Conservation (phyloP, 2,888 invertebrate species). For the Steinernema hermaphroditum region DNA sequence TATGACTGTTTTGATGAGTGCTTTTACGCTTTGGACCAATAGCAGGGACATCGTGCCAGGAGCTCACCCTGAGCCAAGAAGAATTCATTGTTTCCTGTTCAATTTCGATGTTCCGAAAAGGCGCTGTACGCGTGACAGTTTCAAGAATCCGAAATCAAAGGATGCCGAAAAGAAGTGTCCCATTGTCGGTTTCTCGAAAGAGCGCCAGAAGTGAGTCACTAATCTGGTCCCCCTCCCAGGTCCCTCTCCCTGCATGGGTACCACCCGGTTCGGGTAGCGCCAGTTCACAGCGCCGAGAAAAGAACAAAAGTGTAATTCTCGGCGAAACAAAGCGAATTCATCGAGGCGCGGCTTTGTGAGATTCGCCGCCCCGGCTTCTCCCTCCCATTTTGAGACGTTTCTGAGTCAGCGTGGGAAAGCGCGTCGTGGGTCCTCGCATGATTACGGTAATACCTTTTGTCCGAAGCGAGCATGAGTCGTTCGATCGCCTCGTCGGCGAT, state of each 20-base stretch:
- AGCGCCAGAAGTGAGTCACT: too few relatives aligned
- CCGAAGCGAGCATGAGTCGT: constrained; percentile 40
- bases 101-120: too few relatives aligned
- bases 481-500: constrained; percentile 56
- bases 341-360: constrained; percentile 11
- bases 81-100: too few relatives aligned
- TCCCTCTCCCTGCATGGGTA: not conserved
- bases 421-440: not conserved
- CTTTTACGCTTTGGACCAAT: too few relatives aligned
- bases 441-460: constrained; percentile 24
- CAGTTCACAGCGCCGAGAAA: not conserved
- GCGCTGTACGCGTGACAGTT: too few relatives aligned
- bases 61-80: too few relatives aligned
- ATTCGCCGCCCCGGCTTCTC: not conserved
- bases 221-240: not conserved
- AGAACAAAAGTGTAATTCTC: not conserved
- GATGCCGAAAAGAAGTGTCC: too few relatives aligned
- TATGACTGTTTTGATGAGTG: not conserved
- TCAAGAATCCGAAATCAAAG: too few relatives aligned
- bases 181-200: too few relatives aligned
- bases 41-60: too few relatives aligned
- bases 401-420: constrained; percentile 25
- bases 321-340: constrained; percentile 10
- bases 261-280: not conserved
- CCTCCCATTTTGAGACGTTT: constrained; percentile 17